Evolutionary conservation across 1,140 invertebrate genomes (phyloP).

Genomic region (Diachasmimorpha longicaudata): DNA sequence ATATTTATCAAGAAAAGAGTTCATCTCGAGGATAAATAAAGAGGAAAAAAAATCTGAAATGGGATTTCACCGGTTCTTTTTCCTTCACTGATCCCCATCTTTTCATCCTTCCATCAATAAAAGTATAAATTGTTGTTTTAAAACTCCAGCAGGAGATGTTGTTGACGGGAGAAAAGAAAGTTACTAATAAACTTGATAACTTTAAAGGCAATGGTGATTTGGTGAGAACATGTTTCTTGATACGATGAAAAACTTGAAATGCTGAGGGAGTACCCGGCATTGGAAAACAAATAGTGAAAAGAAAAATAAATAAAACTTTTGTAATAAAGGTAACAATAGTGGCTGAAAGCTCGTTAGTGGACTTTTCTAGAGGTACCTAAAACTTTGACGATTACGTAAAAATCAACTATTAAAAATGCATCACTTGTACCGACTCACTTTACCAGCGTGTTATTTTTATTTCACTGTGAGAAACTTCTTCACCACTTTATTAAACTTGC

Average conservation of each 20-base stretch:
- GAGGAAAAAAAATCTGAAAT: too few species aligned
- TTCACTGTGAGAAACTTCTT: not conserved
- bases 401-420: not conserved
- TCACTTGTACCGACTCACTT: not conserved
- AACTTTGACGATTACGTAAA: conserved; percentile 1
- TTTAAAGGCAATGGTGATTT: not conserved
- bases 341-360: not conserved
- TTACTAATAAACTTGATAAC: not conserved
- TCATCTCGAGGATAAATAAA: not conserved
- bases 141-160: not conserved
- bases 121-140: not conserved
- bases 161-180: not conserved
- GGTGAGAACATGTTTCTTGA: not conserved
- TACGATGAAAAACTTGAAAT: not conserved
- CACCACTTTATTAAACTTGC: not conserved
- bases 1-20: not conserved
- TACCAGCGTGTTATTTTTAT: not conserved
- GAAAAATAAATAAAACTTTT: not conserved
- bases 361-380: not conserved
- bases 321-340: conserved; percentile 2
- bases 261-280: not conserved
- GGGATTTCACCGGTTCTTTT: too few species aligned
- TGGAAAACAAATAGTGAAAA: not conserved
- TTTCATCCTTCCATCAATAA: not conserved
- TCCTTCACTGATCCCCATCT: too few species aligned